These are phyloP conservation scores for Homarus gammarus DNA, from an alignment of 2,888 invertebrate genomes.

Conservation along the genomic window DNA sequence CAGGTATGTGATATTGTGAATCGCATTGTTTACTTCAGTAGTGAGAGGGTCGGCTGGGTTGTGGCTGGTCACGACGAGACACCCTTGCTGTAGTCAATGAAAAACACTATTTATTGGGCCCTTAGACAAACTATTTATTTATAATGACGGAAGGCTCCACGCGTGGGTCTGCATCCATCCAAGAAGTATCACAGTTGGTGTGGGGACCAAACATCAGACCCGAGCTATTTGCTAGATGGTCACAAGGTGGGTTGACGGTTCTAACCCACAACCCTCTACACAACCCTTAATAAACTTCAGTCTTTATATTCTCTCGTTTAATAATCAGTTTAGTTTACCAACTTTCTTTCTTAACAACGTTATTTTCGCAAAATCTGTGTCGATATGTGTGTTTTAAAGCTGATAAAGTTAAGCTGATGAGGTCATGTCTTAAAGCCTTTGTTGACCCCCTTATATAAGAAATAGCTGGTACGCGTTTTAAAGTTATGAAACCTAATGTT, in stretches of 20 bases:
- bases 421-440: too few species aligned
- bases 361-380: too few species aligned
- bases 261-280: too few species aligned
- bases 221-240: conserved; percentile 69
- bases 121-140: not conserved
- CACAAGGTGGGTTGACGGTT: conserved; percentile 59
- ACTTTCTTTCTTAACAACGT: too few species aligned
- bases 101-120: not conserved
- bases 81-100: not conserved
- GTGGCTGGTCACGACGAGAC: not conserved
- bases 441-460: too few species aligned
- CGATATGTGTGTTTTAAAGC: too few species aligned
- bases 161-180: conserved; percentile 39
- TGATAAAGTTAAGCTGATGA: too few species aligned
- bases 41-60: not conserved
- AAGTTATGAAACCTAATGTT: too few species aligned
- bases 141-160: conserved; percentile 59
- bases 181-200: conserved; percentile 67
- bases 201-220: conserved; percentile 69
- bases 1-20: not conserved
- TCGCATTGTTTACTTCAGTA: conserved; percentile 1
- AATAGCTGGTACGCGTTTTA: too few species aligned
- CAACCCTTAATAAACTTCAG: too few species aligned
- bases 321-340: too few species aligned
- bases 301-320: too few species aligned